These are phyloP conservation scores for Virgularia gustaviana DNA, from an alignment of 92 coral and sea anemone genomes.

Conservation along the genomic window DNA sequence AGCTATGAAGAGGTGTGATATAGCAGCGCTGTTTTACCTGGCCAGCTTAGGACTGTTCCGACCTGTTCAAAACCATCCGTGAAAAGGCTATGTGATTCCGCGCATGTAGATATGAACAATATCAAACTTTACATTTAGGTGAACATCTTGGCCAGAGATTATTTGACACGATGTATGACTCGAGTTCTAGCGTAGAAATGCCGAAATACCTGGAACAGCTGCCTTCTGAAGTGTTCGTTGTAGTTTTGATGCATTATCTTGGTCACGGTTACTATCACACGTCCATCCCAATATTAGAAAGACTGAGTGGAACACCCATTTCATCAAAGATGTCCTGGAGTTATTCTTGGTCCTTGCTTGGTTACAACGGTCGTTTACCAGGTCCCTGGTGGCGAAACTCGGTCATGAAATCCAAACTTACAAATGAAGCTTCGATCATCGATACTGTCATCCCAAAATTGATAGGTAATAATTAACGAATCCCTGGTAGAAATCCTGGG, in stretches of 20 bases:
- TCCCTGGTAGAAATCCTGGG: neutral
- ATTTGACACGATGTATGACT: constrained; percentile 1
- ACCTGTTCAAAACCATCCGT: neutral
- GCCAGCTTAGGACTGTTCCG: no score
- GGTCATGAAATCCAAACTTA: constrained; percentile 7
- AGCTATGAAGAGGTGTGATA: no score
- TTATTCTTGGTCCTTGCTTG: constrained; percentile 27
- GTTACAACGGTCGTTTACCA: constrained; percentile 18
- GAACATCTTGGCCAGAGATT: neutral
- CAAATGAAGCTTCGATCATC: constrained; percentile 1
- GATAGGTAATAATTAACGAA: neutral
- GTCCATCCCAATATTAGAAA: constrained; percentile 9
- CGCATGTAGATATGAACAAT: neutral
- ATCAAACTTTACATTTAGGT: neutral
- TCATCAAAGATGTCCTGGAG: constrained; percentile 7
- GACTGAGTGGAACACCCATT: neutral
- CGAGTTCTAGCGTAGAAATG: neutral
- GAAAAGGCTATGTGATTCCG: neutral
- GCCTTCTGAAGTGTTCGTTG: constrained; percentile 21
- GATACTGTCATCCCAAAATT: constrained; percentile 18
- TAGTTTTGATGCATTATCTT: neutral
- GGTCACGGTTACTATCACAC: constrained; percentile 10
- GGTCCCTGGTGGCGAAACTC: constrained; percentile 22
- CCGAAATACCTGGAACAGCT: neutral
- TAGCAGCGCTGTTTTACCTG: neutral